These are phyloP conservation scores for Chirona hameri DNA, from an alignment of 2,888 invertebrate genomes.

Conservation along the genomic window DNA sequence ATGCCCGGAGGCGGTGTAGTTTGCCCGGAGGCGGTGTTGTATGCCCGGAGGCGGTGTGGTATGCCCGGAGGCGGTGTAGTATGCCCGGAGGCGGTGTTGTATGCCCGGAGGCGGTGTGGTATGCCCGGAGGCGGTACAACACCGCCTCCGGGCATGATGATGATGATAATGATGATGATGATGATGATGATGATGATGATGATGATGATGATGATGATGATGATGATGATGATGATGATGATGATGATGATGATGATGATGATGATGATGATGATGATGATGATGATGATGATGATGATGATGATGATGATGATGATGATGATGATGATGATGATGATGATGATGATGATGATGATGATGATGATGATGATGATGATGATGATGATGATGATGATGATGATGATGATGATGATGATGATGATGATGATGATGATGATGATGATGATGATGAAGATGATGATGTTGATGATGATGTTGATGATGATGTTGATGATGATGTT, in stretches of 20 bases:
- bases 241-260: constrained; percentile 30
- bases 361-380: constrained; percentile 29
- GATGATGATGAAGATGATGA: too few species aligned
- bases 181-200: constrained; percentile 31
- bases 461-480: too few species aligned
- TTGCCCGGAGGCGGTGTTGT: too few species aligned
- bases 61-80: too few species aligned
- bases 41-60: too few species aligned
- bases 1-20: too few species aligned
- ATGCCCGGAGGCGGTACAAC: too few species aligned
- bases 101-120: too few species aligned
- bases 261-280: constrained; percentile 31
- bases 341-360: constrained; percentile 30
- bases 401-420: constrained; percentile 28
- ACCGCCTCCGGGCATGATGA: too few species aligned
- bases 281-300: constrained; percentile 28
- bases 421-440: constrained; percentile 31
- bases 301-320: constrained; percentile 30
- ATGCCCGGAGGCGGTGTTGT: too few species aligned
- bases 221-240: constrained; percentile 29
- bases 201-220: constrained; percentile 28
- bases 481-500: too few species aligned
- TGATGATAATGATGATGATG: constrained; percentile 28
- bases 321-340: constrained; percentile 31
- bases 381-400: constrained; percentile 29